Evolutionary conservation across 2,888 invertebrate genomes (phyloP).

Genomic region (Abrostola tripartita): DNA sequence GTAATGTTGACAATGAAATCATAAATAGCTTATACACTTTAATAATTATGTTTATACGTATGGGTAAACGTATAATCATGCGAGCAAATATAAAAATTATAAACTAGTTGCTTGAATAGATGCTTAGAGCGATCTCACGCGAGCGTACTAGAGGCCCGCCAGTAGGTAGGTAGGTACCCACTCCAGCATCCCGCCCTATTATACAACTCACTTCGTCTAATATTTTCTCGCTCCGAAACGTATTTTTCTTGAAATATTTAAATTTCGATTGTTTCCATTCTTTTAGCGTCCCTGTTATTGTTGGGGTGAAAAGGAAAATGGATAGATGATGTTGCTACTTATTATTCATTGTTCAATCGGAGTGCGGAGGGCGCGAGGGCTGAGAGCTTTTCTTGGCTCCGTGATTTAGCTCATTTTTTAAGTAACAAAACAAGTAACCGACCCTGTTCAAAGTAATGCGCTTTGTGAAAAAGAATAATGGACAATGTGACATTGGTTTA

Average conservation of each 20-base stretch:
- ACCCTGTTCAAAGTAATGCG: slow-evolving; percentile 67
- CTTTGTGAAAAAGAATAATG: slow-evolving; percentile 61
- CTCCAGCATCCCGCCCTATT: slow-evolving; percentile 14
- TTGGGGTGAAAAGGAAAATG: slow-evolving; percentile 83
- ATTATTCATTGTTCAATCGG: slow-evolving; percentile 83
- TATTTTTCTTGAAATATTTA: slow-evolving; percentile 81
- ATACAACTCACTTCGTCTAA: slow-evolving; percentile 62
- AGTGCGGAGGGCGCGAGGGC: slow-evolving; percentile 49
- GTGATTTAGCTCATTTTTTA: slow-evolving; percentile 85
- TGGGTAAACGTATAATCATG: slow-evolving; percentile 35
- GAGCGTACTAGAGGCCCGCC: slow-evolving; percentile 24
- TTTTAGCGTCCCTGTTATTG: slow-evolving; percentile 75
- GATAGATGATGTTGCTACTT: slow-evolving; percentile 83
- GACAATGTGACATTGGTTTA: slow-evolving; percentile 62
- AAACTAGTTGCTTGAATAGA: slow-evolving; percentile 22
- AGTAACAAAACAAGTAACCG: slow-evolving; percentile 81
- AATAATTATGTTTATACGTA: slow-evolving; percentile 20
- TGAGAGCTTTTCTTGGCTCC: slow-evolving; percentile 75
- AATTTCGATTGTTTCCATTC: slow-evolving; percentile 85
- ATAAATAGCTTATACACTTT: slow-evolving; percentile 44
- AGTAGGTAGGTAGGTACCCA: slow-evolving; percentile 6
- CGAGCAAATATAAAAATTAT: slow-evolving; percentile 37
- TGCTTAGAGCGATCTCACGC: slow-evolving; percentile 38
- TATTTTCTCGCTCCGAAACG: slow-evolving; percentile 64
- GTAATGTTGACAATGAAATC: slow-evolving; percentile 44